Base-by-base conservation (phyloP, 2,888 invertebrate genomes). In the Salticus scenicus region DNA sequence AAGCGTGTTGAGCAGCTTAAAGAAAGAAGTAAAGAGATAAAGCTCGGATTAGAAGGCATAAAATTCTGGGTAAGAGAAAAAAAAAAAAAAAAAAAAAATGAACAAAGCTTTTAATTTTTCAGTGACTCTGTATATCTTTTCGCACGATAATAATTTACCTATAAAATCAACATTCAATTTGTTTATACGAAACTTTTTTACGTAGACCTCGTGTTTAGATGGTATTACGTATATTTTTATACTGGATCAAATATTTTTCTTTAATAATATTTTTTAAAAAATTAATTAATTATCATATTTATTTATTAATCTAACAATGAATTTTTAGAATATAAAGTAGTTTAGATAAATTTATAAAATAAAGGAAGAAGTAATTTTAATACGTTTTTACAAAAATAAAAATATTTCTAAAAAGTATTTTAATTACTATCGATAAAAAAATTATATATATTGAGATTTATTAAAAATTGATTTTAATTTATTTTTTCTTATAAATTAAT, bases 51-150 rank as follows among this genome's bases (percentile, higher is more conserved):
- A 80, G 66, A 14, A 12, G 66, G 47, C 27, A 51, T 47, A 37
- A 57, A 77, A 77, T 77, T 67, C 51, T 17, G 31, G 66, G 66
- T 31, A 10, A 73, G 47, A 37, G 70, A 72, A 66, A 64, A 66
- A 42, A 66, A 31, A 69, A 57, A 31, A 20, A 72, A 66, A 64
- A 66, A 42, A 66, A 31, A 69, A 57, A 31, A 20, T 30, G 14
- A 31, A 67, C 76, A 57, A 80, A 73, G 51, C 64, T 66, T 80
- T 80, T 80, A 72, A 80, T 80, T 80, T 73, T 80, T 80, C 79
- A 67, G 63, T 72, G 67, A 66, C 73, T 51, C 72, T 78, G 71
- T 30, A 78, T 78, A 78, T 57, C 66, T 66, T 66, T 67, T 30
- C 73, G 72, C 31, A 24, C 24, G 57, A 80, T 66, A 66, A 67